Base-by-base conservation (phyloP, 1,140 invertebrate species). In the Argopecten irradians region DNA sequence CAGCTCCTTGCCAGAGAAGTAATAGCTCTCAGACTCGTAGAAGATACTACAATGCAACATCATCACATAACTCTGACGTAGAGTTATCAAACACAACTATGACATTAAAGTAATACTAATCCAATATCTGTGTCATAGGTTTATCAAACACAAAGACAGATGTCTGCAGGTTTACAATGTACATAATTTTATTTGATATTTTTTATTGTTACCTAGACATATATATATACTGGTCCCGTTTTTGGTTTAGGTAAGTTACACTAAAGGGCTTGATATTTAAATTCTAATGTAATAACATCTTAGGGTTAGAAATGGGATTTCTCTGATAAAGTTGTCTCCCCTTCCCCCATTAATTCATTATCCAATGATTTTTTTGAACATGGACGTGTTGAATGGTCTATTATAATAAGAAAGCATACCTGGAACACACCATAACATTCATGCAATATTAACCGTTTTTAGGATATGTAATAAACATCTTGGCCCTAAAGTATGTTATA, bases 1-100 rank as follows among this genome's bases (percentile, higher is more conserved):
- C 43, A 97, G 91, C 85, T 96, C 94, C 55, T 94, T 93, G 0
- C 95, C 91, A 14, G 95, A 89, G 55, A 95, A 93, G 93, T 98
- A 99, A 95, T 98, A 99, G 91, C 98, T 97, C 32, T 97, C 96
- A 32, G 98, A 97, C 94, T 99, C 98, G 95, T 97, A 99, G 95
- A 97, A 98, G 84, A 98, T 95, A 95, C 97, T 97, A 92, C 39
- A 94, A 95, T 92, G 88, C 55, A 87, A 84, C 82, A 35, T 32
- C 32, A 33, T 43, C 55, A 86, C 43, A 8, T 34, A 36, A 36
- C 83, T 84, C 28, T 43, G n/a, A n/a, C n/a, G n/a, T n/a, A n/a
- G n/a, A n/a, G n/a, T n/a, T n/a, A n/a, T n/a, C n/a, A n/a, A n/a
- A n/a, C n/a, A n/a, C n/a, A n/a, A n/a, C n/a, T n/a, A n/a, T n/a